A percentile compares a stretch with the other conserved stretches of the same genome.
These are phyloP conservation scores for Pelmatolapia mariae DNA, from an alignment of 2,113 vertebrate genomes.

Conservation along the genomic window DNA sequence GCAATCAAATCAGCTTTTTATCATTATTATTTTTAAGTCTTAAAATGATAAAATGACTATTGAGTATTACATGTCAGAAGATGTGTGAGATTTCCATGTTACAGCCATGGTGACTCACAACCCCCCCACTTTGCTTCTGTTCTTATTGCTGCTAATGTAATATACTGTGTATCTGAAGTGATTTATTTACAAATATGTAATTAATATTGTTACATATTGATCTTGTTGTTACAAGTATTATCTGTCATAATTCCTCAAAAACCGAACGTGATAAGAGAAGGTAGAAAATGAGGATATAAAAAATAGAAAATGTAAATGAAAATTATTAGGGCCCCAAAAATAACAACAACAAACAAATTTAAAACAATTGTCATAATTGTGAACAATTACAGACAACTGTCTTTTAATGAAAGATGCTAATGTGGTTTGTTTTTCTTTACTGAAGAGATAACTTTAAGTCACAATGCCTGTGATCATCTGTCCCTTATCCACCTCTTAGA, in stretches of 20 bases:
- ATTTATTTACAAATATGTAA: neutral
- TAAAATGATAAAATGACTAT: neutral
- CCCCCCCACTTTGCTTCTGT: neutral
- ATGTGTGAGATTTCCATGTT: neutral
- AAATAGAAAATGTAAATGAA: neutral
- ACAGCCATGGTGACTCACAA: neutral
- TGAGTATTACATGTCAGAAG: neutral
- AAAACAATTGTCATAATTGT: neutral
- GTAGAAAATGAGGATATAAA: neutral
- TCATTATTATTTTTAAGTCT: neutral
- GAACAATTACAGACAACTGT: slow-evolving; percentile 11
- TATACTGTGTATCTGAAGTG: neutral
- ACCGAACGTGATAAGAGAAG: neutral
- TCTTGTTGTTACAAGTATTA: neutral
- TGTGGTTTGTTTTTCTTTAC: neutral
- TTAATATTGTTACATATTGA: neutral
- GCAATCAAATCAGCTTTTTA: neutral
- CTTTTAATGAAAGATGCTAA: neutral
- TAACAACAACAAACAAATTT: neutral
- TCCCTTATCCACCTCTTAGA: slow-evolving; percentile 5
- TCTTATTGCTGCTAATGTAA: neutral
- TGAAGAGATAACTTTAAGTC: neutral
- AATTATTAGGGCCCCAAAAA: slow-evolving; percentile 19
- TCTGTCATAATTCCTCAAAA: neutral
- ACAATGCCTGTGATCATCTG: neutral